Evolutionary conservation across 2,797 vertebrate species (phyloP).

Genomic region (Anomalospiza imberbis): DNA sequence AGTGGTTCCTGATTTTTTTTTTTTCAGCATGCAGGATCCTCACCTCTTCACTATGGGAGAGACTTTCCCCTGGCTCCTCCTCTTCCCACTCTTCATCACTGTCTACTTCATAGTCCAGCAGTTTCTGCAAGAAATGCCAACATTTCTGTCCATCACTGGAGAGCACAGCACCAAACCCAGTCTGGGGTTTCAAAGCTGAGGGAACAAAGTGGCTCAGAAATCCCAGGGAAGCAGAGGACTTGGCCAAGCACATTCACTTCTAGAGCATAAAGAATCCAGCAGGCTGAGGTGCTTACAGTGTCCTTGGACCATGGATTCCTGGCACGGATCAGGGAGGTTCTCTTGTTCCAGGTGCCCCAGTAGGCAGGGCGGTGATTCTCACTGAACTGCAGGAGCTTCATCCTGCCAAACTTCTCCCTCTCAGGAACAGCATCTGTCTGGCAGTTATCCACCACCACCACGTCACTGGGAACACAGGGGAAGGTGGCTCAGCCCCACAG

Average conservation of each 20-base stretch:
- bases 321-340: slow-evolving; percentile 75
- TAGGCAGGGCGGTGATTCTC: slow-evolving; percentile 96
- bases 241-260: not conserved
- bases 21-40: not conserved
- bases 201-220: not conserved
- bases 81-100: slow-evolving; percentile 99
- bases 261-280: no score
- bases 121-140: slow-evolving; percentile 70
- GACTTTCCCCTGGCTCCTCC: slow-evolving; percentile 95
- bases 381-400: slow-evolving; percentile 94
- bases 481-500: not conserved
- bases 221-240: not conserved
- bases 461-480: slow-evolving; percentile 68
- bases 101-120: slow-evolving; percentile 95
- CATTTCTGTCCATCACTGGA: fast-evolving
- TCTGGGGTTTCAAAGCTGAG: not conserved
- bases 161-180: fast-evolving
- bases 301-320: slow-evolving; percentile 86
- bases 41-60: slow-evolving; percentile 98
- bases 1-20: fast-evolving
- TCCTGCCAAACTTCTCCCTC: slow-evolving; percentile 81
- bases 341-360: slow-evolving; percentile 97
- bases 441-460: slow-evolving; percentile 75
- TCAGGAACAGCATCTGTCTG: slow-evolving; percentile 76
- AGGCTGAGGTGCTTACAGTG: slow-evolving; percentile 71